phyloP scores from a whole-genome alignment of 2,797 vertebrate genomes.

The Pantherophis alleghaniensis region DNA sequence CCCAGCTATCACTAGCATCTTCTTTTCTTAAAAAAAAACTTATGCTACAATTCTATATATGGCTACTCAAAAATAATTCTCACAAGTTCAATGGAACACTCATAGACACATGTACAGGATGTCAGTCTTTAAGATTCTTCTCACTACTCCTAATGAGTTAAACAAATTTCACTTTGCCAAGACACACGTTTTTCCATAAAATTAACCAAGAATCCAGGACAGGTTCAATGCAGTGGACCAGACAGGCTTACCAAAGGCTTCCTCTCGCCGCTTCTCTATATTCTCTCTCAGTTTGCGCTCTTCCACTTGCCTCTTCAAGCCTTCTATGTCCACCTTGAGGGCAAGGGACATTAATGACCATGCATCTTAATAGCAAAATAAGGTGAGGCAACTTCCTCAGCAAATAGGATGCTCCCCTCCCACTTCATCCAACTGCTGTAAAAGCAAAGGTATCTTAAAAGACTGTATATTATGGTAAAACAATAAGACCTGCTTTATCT shows the following conservation, averaged over 20 bases:
- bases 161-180: background rate
- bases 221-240: background rate
- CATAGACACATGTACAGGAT: background rate
- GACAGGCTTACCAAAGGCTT: constrained; percentile 57
- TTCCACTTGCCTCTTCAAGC: constrained; percentile 59
- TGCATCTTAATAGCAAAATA: constrained; percentile 19
- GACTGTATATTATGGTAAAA: background rate
- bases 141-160: background rate
- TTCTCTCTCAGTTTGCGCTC: constrained; percentile 51
- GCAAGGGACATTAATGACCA: background rate
- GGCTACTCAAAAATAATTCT: background rate
- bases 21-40: background rate
- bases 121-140: background rate
- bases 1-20: background rate
- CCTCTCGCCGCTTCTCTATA: constrained; percentile 47
- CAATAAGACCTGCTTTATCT: background rate
- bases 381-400: background rate
- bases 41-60: background rate
- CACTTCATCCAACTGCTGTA: background rate
- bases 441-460: background rate
- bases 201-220: background rate
- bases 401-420: background rate
- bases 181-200: background rate
- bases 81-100: background rate
- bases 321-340: constrained; percentile 60